These are phyloP conservation scores for Cisticola juncidis DNA, from an alignment of 2,113 vertebrate genomes.

Conservation along the genomic window DNA sequence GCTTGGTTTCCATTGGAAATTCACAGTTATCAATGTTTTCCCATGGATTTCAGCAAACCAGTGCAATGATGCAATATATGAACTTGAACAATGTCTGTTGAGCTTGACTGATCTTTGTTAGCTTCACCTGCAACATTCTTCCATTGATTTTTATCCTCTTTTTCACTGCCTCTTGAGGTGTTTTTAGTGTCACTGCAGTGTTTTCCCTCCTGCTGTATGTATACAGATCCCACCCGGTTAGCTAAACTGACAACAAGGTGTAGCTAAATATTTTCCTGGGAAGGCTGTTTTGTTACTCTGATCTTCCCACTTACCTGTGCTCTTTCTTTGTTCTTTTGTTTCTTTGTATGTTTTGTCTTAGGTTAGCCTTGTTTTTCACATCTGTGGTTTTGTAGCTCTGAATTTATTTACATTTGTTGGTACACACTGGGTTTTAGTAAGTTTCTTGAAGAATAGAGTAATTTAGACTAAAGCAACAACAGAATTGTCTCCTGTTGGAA, in stretches of 20 bases:
- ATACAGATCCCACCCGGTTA: background rate
- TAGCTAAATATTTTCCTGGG: background rate
- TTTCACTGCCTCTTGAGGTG: background rate
- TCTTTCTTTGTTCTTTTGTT: too few species aligned
- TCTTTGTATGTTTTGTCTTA: background rate
- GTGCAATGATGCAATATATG: background rate
- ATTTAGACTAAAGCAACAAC: background rate
- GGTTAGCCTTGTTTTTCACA: background rate
- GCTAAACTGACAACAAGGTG: background rate
- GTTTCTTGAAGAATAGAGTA: background rate
- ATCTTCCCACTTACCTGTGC: background rate
- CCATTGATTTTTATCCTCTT: background rate
- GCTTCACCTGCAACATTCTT: background rate
- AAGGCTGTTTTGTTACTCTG: background rate
- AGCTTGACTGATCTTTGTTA: background rate
- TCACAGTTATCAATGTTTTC: background rate
- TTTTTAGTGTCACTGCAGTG: background rate
- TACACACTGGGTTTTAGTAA: background rate
- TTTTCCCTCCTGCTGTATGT: background rate
- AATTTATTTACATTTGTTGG: background rate
- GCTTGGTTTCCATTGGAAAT: background rate
- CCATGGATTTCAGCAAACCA: background rate
- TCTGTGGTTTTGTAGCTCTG: background rate
- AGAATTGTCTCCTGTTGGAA: background rate
- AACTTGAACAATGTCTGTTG: background rate